phyloP scores from a whole-genome alignment of 2,113 vertebrate genomes.

The Amphilophus citrinellus region DNA sequence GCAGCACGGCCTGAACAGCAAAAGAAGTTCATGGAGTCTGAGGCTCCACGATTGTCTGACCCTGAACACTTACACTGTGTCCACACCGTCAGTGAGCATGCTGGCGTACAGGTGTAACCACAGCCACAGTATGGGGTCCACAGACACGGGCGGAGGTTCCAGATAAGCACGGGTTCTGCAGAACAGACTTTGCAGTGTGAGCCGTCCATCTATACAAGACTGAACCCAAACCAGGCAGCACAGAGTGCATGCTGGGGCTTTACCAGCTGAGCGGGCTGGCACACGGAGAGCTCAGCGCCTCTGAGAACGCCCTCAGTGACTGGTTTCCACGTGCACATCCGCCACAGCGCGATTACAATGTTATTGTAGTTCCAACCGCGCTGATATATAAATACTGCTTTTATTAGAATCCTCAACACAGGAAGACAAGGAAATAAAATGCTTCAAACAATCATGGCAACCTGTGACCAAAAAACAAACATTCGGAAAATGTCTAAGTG shows the following conservation, averaged over 20 bases:
- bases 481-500: constrained; percentile 84
- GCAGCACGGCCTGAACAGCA: neutral
- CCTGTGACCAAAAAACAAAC: constrained; percentile 67
- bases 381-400: constrained; percentile 71
- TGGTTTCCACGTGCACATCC: neutral
- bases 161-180: no score
- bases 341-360: neutral
- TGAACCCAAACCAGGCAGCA: neutral
- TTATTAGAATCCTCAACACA: constrained; percentile 73
- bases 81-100: neutral
- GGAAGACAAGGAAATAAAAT: constrained; percentile 76
- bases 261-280: neutral
- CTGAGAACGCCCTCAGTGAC: neutral
- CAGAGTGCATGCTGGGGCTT: neutral
- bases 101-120: neutral
- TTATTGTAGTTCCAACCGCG: constrained; percentile 29
- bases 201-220: neutral
- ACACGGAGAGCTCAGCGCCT: neutral
- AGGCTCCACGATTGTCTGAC: neutral
- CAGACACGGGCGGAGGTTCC: no score
- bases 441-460: constrained; percentile 67
- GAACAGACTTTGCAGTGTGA: neutral
- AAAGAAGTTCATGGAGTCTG: neutral
- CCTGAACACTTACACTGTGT: neutral
- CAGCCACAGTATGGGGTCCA: no score